Conservation (phyloP, 2,797 vertebrate genomes). For the Megalops cyprinoides region DNA sequence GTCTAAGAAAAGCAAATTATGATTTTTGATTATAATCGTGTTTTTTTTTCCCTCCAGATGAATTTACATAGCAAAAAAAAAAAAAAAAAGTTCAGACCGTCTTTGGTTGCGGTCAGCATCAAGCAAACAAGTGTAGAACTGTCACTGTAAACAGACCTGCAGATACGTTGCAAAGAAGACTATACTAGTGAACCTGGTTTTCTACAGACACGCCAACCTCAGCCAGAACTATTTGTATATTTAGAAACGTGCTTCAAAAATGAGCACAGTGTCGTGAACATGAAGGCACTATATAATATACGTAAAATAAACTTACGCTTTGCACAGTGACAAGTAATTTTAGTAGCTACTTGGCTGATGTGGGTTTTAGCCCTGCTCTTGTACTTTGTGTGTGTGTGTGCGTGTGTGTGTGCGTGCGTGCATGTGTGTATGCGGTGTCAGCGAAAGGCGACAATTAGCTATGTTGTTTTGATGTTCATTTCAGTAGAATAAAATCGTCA, state of each 20-base stretch:
- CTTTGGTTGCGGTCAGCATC: not conserved
- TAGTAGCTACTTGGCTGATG: not conserved
- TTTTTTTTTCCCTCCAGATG: too few relatives aligned
- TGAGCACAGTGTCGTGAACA: conserved; percentile 5
- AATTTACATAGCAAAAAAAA: conserved; percentile 1
- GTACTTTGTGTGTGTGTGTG: conserved; percentile 13
- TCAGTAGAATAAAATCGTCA: not conserved
- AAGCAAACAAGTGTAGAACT: not conserved
- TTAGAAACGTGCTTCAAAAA: not conserved
- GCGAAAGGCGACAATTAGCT: not conserved
- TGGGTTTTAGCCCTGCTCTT: not conserved
- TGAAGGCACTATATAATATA: not conserved
- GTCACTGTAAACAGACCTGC: not conserved
- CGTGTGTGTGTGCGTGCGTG: too few relatives aligned
- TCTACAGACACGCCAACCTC: not conserved
- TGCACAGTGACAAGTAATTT: conserved; percentile 17
- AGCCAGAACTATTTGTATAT: not conserved
- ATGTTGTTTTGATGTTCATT: not conserved
- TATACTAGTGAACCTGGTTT: not conserved
- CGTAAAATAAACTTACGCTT: not conserved
- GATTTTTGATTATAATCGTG: too few relatives aligned
- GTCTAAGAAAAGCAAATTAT: not conserved
- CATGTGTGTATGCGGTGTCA: too few relatives aligned
- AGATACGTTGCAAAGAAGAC: too few relatives aligned
- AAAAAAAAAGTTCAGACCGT: conserved; percentile 1